Conservation (phyloP, 2,888 invertebrate species). For the Brenthis daphne region DNA sequence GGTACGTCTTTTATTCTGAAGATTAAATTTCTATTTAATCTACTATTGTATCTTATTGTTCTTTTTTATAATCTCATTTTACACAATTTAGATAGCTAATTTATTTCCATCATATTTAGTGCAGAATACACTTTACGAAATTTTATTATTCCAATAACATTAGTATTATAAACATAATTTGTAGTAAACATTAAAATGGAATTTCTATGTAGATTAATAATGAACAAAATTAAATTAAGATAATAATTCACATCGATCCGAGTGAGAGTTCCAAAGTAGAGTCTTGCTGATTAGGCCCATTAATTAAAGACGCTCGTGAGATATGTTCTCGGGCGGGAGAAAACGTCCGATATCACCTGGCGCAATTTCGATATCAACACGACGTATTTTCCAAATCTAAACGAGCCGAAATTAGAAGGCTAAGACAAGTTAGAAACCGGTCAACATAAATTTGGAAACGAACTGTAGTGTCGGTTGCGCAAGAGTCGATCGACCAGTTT, state of each 20-base stretch:
- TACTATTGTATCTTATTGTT: too few relatives aligned
- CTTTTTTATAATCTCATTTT: too few relatives aligned
- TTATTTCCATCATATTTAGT: too few relatives aligned
- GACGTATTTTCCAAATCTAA: constrained; percentile 78
- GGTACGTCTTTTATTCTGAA: too few relatives aligned
- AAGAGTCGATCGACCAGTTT: constrained; percentile 75
- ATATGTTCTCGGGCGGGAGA: constrained; percentile 45
- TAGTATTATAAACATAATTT: constrained; percentile 7
- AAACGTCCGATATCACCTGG: constrained; percentile 49
- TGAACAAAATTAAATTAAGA: constrained; percentile 26
- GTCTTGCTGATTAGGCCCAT: constrained; percentile 41
- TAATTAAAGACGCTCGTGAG: constrained; percentile 46
- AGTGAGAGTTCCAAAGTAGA: constrained; percentile 33
- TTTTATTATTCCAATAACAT: background rate
- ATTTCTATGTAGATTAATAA: constrained; percentile 21
- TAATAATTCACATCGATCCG: constrained; percentile 25
- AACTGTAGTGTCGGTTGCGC: constrained; percentile 77
- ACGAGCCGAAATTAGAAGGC: constrained; percentile 81
- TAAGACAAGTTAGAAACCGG: constrained; percentile 79
- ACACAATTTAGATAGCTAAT: too few relatives aligned
- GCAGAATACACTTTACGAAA: background rate
- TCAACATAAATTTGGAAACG: constrained; percentile 83
- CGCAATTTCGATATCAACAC: constrained; percentile 55
- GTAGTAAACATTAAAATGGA: constrained; percentile 1
- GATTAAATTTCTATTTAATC: too few relatives aligned